phyloP scores from a whole-genome alignment of 2,888 invertebrate genomes.

The Chrysodeixis includens region DNA sequence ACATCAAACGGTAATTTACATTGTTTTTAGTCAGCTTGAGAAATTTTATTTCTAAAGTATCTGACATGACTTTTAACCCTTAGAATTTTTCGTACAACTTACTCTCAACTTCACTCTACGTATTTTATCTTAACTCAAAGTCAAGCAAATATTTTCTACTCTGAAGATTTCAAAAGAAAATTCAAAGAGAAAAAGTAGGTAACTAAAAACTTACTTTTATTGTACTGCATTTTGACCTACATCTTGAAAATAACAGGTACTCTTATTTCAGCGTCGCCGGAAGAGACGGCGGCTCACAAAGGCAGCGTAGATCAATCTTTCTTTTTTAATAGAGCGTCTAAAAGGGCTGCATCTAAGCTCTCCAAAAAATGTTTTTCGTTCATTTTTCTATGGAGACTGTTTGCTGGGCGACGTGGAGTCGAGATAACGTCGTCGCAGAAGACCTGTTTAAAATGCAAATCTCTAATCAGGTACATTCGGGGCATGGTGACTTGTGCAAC shows the following conservation, averaged over 20 bases:
- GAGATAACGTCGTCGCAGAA: conserved; percentile 71
- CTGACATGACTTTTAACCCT: background rate
- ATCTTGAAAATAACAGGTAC: conserved; percentile 58
- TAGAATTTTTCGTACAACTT: background rate
- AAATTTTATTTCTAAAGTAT: conserved; percentile 12
- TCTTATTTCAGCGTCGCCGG: conserved; percentile 57
- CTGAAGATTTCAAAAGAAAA: background rate
- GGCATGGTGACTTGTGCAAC: conserved; percentile 36
- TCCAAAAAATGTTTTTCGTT: conserved; percentile 67
- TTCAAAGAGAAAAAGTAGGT: background rate
- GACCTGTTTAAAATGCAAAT: conserved; percentile 76
- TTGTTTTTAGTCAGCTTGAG: conserved; percentile 24
- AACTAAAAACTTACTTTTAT: background rate
- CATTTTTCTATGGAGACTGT: conserved; percentile 69
- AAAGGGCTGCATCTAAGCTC: conserved; percentile 69
- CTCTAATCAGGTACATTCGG: conserved; percentile 65
- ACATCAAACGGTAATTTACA: conserved; percentile 41
- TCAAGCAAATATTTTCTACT: too few relatives aligned
- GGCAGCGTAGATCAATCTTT: conserved; percentile 68
- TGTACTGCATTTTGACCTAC: conserved; percentile 52
- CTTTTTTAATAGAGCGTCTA: conserved; percentile 73
- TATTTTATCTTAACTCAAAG: background rate
- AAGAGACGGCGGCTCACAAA: conserved; percentile 64
- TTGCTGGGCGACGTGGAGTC: conserved; percentile 59
- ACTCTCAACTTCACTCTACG: background rate